Conservation (phyloP, 2,113 vertebrate species). For the Solea solea region DNA sequence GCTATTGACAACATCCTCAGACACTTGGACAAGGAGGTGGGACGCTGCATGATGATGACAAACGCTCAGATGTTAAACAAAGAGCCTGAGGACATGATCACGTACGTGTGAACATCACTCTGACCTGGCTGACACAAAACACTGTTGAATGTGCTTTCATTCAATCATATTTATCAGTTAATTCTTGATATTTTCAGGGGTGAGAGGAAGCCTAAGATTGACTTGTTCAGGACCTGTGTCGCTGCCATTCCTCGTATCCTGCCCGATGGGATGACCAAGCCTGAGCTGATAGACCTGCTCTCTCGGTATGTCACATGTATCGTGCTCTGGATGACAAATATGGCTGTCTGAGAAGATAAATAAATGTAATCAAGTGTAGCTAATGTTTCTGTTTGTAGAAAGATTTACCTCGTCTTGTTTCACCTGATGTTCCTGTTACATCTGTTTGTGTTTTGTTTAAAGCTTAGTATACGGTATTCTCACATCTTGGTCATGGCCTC, state of each 20-base stretch:
- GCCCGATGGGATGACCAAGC: constrained; percentile 97
- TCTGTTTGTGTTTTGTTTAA: neutral
- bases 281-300: constrained; percentile 94
- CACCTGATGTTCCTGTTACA: constrained; percentile 1
- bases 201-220: constrained; percentile 98
- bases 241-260: constrained; percentile 95
- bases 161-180: too few species aligned
- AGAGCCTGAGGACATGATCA: constrained; percentile 99
- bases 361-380: neutral
- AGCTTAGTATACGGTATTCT: neutral
- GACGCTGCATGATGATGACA: constrained; percentile 97
- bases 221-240: constrained; percentile 96
- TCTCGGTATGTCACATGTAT: constrained; percentile 55
- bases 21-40: constrained; percentile 97
- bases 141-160: too few species aligned
- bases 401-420: neutral
- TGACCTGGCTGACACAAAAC: neutral
- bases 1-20: constrained; percentile 95
- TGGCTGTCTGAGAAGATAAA: neutral
- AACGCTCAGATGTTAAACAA: constrained; percentile 98
- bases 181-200: constrained; percentile 78
- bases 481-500: neutral
- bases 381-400: constrained; percentile 6
- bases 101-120: constrained; percentile 81
- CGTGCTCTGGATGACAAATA: neutral